Base-by-base conservation (phyloP, 2,888 invertebrate species). In the Lycophotia porphyrea region DNA sequence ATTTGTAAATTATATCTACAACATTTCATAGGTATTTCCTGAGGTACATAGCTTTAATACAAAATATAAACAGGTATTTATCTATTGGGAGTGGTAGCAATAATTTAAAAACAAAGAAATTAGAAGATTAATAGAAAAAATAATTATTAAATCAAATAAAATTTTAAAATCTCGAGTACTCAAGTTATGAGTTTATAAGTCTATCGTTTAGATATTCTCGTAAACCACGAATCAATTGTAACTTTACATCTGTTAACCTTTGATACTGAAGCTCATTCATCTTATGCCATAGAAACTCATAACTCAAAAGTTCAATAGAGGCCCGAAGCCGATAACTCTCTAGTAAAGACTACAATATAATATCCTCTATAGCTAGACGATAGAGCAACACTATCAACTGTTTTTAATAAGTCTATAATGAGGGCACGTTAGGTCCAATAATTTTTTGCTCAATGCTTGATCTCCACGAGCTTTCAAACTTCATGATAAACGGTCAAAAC, bases 281-380 rank as follows among this genome's bases (percentile, higher is more conserved):
- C 11, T 3, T n/a, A 58, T 2, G 7, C 1, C 11, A 39, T 36
- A 47, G 15, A 31, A 49, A 9, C 15, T 27, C 9, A n/a, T 52
- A 52, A 27, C 21, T 42, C 8, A 24, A 49, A 78, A 78, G 24
- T 31, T 78, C 34, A 34, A 42, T 1, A 13, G 4, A 49, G 21
- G 18, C n/a, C 31, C 31, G 31, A 11, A 27, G 64, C 47, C 2
- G 27, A 36, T 18, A 21, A 18, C 13, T 65, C 47, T 44, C 13
- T n/a, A 15, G 15, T 27, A 7, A 55, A 27, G 27, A 27, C 27
- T 27, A 55, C 52, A 15, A 27, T 15, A 15, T 13, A 27, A n/a
- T 15, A 15, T 15, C 27, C 7, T 27, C 27, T 55, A 0, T 27
- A 27, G 27, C 7, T 27, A 39, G 77, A 77, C 39, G 15, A 39